Base-by-base conservation (phyloP, 1,140 invertebrate genomes). In the Luehdorfia chinensis region DNA sequence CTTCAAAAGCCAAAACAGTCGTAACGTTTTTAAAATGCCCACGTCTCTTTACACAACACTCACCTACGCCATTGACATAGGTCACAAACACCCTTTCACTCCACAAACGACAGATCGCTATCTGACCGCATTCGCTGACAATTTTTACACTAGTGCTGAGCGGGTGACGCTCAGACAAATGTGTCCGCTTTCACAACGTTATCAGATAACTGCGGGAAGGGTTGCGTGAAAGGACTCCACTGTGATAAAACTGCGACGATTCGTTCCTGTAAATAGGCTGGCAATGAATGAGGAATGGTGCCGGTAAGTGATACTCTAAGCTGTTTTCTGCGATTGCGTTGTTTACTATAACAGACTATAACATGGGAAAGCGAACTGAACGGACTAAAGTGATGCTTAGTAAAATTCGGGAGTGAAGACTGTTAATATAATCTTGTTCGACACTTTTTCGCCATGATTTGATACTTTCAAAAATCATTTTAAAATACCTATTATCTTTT, bases 61-160 rank as follows among this genome's bases (percentile, higher is more conserved):
- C 41, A 28, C 27, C 14, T 50, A 59, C 32, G 43, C n/a, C n/a
- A n/a, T n/a, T 34, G 59, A 64, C 63, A n/a, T n/a, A 43, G 55
- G 43, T 33, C 15, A 37, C 28, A 41, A n/a, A 55, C 65, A 66
- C 69, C 60, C 59, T 59, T 54, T 59, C 49, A 50, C 49, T 51
- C 18, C 55, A 57, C 71, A 73, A 80, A 84, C 77, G 65, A 66
- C 58, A 81, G 81, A 85, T 83, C 67, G 46, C 75, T 83, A 85
- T 85, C 81, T 78, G 63, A 60, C 48, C 61, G 62, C 67, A 79
- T 79, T 85, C 69, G 72, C 75, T 75, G 72, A 75, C 81, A 79
- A 81, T 85, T 85, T 85, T 83, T 79, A 81, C 81, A 83, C 81
- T 78, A 81, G 52, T 67, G 65, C 50, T 62, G 61, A 73, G 68